A percentile compares a stretch with the other conserved stretches of the same genome.
phyloP scores from a whole-genome alignment of 2,113 vertebrate genomes.

The Chaenogobius annularis region DNA sequence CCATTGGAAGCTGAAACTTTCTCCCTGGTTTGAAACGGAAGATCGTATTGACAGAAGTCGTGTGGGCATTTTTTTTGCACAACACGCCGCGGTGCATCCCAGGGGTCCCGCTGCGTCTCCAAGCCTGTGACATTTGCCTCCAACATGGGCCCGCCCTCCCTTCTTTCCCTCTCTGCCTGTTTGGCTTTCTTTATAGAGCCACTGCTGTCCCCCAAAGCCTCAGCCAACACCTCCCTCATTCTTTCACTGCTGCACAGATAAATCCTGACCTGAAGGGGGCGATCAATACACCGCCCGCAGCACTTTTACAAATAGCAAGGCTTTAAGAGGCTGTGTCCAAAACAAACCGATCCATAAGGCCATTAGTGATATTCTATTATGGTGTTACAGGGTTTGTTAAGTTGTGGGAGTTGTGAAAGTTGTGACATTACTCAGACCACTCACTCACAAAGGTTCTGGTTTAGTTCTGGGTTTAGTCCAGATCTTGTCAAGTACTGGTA shows the following conservation, averaged over 20 bases:
- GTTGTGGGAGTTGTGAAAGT: not conserved
- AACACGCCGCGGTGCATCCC: constrained; percentile 18
- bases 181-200: constrained; percentile 38
- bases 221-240: constrained; percentile 51
- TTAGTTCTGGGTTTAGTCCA: not conserved
- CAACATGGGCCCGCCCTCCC: constrained; percentile 37
- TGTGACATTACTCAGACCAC: not conserved
- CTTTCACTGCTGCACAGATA: constrained; percentile 48
- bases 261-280: constrained; percentile 29
- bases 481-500: not conserved
- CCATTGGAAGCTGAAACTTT: not conserved
- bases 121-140: constrained; percentile 54
- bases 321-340: constrained; percentile 16
- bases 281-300: constrained; percentile 55
- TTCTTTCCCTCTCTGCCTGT: constrained; percentile 13
- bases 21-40: not conserved
- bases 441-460: not conserved
- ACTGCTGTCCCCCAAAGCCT: constrained; percentile 35
- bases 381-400: constrained; percentile 1
- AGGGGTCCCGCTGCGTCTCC: constrained; percentile 37
- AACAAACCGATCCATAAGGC: constrained; percentile 33
- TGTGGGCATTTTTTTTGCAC: constrained; percentile 6
- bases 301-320: constrained; percentile 47
- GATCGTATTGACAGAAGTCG: not conserved
- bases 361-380: constrained; percentile 27